Evolutionary conservation across 2,113 vertebrate genomes (phyloP), one percentile per base, ranked within the genome.

Genomic region (Acrocephalus kingi): DNA sequence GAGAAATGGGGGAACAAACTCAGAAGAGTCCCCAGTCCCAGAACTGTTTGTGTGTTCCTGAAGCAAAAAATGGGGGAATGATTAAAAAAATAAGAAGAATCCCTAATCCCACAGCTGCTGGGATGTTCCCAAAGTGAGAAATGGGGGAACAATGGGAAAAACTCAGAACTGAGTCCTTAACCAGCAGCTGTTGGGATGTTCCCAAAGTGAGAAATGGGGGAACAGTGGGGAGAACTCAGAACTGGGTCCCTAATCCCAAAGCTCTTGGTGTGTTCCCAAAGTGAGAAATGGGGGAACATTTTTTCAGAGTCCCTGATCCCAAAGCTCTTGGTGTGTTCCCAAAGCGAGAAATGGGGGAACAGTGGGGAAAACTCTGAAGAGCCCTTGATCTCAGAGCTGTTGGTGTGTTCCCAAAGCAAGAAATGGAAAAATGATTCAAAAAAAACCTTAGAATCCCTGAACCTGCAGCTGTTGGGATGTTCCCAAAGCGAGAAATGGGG

Each of bases 381-480:
- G 35, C 35, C 35, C 35, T 35, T 35, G 35, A 35, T 35, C 35
- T n/a, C 35, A 35, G 35, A 35, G 35, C 35, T 35, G 35, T 35
- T 35, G 35, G 46, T 1, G 0, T 7, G 7, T 81, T 75, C 74
- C 56, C 9, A 37, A n/a, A 74, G 41, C 0, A 6, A 45, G 31
- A 56, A 56, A 56, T 51, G 46, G 4, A 48, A 25, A 13, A 39
- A 62, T 67, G 24, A 23, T 20, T 48, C 5, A 15, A 16, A 9
- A 16, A 9, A 13, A 10, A 83, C 13, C 33, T 74, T 12, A 28
- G 37, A 37, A 61, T 22, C 49, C 49, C 49, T 51, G 49, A 51
- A 13, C 7, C 25, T 12, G 11, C 23, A 51, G 49, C 49, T 67
- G 4, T 17, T 2, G 5, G 13, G 1, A 0, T 46, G 39, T 87